Evolutionary conservation across 2,888 invertebrate genomes (phyloP).

Genomic region (Ypsolopha scabrella): DNA sequence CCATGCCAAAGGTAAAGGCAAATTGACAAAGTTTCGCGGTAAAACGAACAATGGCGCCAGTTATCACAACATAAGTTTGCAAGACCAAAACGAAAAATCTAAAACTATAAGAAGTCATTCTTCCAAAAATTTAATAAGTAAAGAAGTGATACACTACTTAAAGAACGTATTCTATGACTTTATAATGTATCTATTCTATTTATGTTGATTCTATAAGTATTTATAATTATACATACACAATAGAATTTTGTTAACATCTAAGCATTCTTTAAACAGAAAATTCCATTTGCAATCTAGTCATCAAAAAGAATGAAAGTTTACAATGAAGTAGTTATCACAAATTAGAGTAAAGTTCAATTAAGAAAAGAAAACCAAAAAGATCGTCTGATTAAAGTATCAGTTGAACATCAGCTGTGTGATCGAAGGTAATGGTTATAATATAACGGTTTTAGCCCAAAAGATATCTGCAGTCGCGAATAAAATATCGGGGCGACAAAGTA

Average conservation of each 20-base stretch:
- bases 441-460: no score
- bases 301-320: not conserved
- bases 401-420: no score
- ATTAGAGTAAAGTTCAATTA: not conserved
- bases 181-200: not conserved
- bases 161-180: not conserved
- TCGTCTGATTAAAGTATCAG: no score
- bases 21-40: not conserved
- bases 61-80: not conserved
- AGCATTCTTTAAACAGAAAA: not conserved
- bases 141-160: not conserved
- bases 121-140: not conserved
- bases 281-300: not conserved
- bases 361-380: not conserved
- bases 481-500: no score
- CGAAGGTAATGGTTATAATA: no score
- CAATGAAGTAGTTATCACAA: constrained; percentile 1
- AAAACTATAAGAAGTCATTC: not conserved
- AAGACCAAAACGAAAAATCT: not conserved
- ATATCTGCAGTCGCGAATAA: no score
- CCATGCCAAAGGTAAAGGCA: not conserved
- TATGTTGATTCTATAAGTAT: not conserved
- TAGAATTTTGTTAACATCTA: not conserved
- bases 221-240: not conserved
- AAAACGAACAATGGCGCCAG: not conserved